Percentiles rank a stretch among this genome's conserved stretches.
phyloP scores from a whole-genome alignment of 2,888 invertebrate genomes.

The Brachycybe producta region DNA sequence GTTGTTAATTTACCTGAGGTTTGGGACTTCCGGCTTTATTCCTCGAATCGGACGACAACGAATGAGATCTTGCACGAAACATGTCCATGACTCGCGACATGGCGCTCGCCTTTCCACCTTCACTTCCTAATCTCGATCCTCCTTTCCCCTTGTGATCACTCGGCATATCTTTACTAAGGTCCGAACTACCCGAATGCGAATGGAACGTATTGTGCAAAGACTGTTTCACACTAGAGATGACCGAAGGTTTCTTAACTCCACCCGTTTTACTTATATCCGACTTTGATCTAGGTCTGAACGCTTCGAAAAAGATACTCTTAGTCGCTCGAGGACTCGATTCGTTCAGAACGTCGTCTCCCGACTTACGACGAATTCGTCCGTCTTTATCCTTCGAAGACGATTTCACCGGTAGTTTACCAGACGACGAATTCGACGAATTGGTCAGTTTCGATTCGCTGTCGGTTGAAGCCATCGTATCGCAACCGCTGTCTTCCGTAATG shows the following conservation, averaged over 20 bases:
- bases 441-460: slow-evolving; percentile 5
- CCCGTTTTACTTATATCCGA: slow-evolving; percentile 53
- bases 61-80: slow-evolving; percentile 61
- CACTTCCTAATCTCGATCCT: slow-evolving; percentile 11
- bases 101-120: slow-evolving; percentile 38
- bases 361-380: slow-evolving; percentile 31
- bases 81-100: slow-evolving; percentile 88
- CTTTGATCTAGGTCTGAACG: slow-evolving; percentile 61
- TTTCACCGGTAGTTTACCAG: slow-evolving; percentile 15
- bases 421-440: not conserved
- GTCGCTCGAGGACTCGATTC: slow-evolving; percentile 14
- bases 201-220: slow-evolving; percentile 34
- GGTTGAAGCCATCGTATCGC: slow-evolving; percentile 16
- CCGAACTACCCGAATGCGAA: slow-evolving; percentile 21
- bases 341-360: slow-evolving; percentile 31
- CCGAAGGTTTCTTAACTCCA: slow-evolving; percentile 43
- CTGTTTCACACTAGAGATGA: slow-evolving; percentile 74
- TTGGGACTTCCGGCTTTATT: slow-evolving; percentile 39
- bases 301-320: slow-evolving; percentile 49
- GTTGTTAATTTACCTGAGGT: slow-evolving; percentile 16
- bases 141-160: slow-evolving; percentile 19
- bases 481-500: slow-evolving; percentile 37
- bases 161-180: slow-evolving; percentile 17
- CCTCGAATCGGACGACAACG: slow-evolving; percentile 49
- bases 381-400: slow-evolving; percentile 21